Evolutionary conservation across 2,888 invertebrate genomes (phyloP), one percentile per base, ranked within the genome.

Genomic region (Drosophila peninsularis): DNA sequence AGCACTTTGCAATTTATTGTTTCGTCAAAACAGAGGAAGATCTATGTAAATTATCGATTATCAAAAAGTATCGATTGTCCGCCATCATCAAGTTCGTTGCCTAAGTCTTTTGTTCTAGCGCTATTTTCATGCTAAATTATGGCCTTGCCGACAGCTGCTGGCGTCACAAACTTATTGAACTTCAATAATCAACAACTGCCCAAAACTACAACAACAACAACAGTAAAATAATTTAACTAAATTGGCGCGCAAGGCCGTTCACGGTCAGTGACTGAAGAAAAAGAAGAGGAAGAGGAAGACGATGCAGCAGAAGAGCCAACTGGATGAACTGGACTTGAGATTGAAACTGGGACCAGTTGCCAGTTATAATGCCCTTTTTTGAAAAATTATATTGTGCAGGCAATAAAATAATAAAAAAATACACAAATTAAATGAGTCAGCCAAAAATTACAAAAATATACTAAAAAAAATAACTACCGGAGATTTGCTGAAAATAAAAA

Each of bases 51-150:
- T 50, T 36, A 39, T 42, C 19, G 49, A 39, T 57, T 63, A 66
- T 44, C 41, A 60, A 60, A 58, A 60, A 30, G 5, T 53, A 44
- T 30, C 14, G 39, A 44, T 11, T 37, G 13, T 10, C 4, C 13
- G 19, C 27, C 37, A 41, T 0, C 30, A 17, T 34, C 67, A 72
- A 77, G 90, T 89, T 90, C 64, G 80, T 66, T 56, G 72, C 69
- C 72, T 73, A 81, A 90, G 84, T 90, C 89, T 82, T 90, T 90
- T 81, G 86, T 88, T 82, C 76, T 80, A 80, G 24, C 58, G n/a
- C 27, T 41, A 66, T 86, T 88, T 67, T 52, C 54, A 80, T 69
- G 71, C 68, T 67, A 77, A 77, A 66, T 53, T 56, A 66, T 72
- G 60, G 71, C 84, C 81, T 87, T 83, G 75, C 30, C 47, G 17